phyloP scores from a whole-genome alignment of 2,797 vertebrate species.

The Rousettus madagascariensis region DNA sequence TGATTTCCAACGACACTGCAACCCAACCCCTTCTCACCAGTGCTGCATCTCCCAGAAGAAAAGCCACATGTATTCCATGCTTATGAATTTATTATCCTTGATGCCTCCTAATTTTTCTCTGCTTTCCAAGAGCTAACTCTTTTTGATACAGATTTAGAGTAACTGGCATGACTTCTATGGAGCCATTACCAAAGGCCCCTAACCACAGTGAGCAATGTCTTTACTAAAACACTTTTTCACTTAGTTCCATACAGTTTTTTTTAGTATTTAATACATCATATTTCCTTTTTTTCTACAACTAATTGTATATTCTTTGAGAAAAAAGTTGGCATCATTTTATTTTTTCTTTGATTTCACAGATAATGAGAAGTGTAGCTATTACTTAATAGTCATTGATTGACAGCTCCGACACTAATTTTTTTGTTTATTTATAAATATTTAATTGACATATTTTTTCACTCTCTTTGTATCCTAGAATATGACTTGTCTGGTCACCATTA shows the following conservation, averaged over 20 bases:
- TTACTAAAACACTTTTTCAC: neutral
- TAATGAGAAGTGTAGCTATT: neutral
- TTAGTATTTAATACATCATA: neutral
- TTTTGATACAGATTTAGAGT: neutral
- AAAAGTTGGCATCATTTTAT: neutral
- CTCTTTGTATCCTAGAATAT: neutral
- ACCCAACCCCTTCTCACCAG: neutral
- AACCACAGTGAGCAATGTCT: neutral
- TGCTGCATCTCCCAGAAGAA: neutral
- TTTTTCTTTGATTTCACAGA: neutral
- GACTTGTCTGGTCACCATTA: neutral
- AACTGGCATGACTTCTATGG: neutral
- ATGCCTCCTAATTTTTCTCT: neutral
- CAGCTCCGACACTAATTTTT: neutral
- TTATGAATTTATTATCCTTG: neutral
- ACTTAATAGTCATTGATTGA: neutral
- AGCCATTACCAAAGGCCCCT: neutral
- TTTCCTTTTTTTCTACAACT: neutral
- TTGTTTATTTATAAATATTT: neutral
- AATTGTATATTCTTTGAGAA: neutral
- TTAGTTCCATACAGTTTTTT: neutral
- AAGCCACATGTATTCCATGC: neutral
- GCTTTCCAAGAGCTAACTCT: neutral
- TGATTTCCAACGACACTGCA: neutral
- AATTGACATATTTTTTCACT: neutral